These are phyloP conservation scores for Caenorhabditis auriculariae DNA, from an alignment of 2,888 invertebrate genomes.

Conservation along the genomic window DNA sequence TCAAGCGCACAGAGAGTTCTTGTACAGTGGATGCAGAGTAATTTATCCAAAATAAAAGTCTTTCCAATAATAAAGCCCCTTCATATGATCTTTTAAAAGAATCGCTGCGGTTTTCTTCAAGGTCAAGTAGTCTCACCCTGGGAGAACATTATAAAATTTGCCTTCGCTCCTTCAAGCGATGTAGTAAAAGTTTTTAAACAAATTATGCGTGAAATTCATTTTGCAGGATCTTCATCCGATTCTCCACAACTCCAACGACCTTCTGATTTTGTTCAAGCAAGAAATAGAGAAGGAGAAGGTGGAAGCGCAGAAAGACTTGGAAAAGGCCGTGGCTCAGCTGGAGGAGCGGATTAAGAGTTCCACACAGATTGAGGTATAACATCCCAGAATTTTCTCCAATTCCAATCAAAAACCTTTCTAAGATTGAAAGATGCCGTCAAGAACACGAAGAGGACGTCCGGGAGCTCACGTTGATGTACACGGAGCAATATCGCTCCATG, in stretches of 20 bases:
- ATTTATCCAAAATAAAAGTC: too few species aligned
- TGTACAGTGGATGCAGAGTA: too few species aligned
- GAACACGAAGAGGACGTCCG: conserved; percentile 22
- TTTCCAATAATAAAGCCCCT: too few species aligned
- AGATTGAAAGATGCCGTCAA: conserved; percentile 19
- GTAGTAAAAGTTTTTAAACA: too few species aligned
- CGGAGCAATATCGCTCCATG: conserved; percentile 24
- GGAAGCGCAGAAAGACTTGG: conserved; percentile 51
- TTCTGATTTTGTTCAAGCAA: conserved; percentile 43
- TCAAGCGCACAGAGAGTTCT: too few species aligned
- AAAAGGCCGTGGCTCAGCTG: conserved; percentile 51
- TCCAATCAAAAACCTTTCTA: background rate
- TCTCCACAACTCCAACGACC: conserved; percentile 47
- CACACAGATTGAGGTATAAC: conserved; percentile 22
- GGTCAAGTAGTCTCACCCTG: too few species aligned
- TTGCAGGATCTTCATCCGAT: too few species aligned
- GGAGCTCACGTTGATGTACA: conserved; percentile 30
- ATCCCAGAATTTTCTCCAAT: background rate
- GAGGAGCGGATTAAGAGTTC: conserved; percentile 51
- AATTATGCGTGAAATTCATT: too few species aligned
- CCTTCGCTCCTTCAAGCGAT: too few species aligned
- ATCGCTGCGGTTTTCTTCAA: too few species aligned
- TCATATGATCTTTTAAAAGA: too few species aligned
- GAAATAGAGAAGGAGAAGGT: conserved; percentile 50
- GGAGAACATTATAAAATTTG: too few species aligned